Base-by-base conservation (phyloP, 35 echinoderm and acorn worm species). In the Patiria miniata region DNA sequence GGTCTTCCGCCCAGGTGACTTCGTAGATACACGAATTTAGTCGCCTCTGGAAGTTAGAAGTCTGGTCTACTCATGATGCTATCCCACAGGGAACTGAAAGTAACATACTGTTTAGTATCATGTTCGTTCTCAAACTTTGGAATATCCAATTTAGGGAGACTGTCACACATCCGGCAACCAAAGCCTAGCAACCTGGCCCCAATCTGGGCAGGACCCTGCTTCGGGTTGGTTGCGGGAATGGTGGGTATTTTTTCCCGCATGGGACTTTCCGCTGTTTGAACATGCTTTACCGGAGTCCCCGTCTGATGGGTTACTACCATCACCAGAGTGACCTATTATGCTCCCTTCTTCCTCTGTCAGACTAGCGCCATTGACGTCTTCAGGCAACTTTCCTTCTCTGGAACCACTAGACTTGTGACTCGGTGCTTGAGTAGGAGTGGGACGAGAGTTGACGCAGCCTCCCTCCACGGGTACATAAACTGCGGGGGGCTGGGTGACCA, bases 41-140 rank as follows among this genome's bases (percentile, higher is more conserved):
- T 83, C 21, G 16, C 28, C 26, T 50, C 21, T 26, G 42, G 81
- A 14, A 83, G 12, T 50, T 83, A 44, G 15, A 32, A 28, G 10
- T 83, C 30, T 7, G 81, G 6, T 19, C 52, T 21, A 21, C 28
- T 33, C 81, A 83, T 83, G 16, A 83, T 39, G 40, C 79, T 44
- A 23, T 83, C 81, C 51, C 81, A 83, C 22, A 52, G 5, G 18
- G 81, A 54, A 30, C 38, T 83, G 51, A 83, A 83, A 18, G 81
- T 83, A 7, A 55, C 81, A 55, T 83, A 83, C 51, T 83, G 81
- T 29, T 83, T 83, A 22, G 40, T 39, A 47, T 44, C 51, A 52
- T 81, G 39, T 30, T 81, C 79, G 7, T 81, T 52, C 12, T 44
- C 39, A 26, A 81, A 81, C 51, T 81, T 79, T 16, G 36, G 79